A percentile compares a stretch with the other conserved stretches of the same genome.
These are phyloP conservation scores for Drosophila maculinotata DNA, from an alignment of 2,888 invertebrate genomes.

Conservation along the genomic window DNA sequence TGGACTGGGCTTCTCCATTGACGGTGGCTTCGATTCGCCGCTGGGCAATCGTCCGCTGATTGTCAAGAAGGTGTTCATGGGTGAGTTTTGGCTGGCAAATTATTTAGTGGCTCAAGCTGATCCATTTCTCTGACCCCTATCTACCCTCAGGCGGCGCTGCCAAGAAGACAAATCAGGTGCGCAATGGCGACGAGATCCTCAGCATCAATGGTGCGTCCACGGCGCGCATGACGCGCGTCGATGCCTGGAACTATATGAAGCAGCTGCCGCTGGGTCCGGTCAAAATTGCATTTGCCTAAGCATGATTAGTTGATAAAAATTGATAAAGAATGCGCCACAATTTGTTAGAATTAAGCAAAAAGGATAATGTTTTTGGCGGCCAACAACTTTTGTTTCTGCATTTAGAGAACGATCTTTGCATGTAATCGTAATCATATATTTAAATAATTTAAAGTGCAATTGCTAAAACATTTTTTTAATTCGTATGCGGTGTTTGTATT, in stretches of 20 bases:
- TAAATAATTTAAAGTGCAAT: slow-evolving; percentile 66
- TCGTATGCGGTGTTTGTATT: slow-evolving; percentile 35
- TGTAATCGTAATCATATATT: slow-evolving; percentile 53
- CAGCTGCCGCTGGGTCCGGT: slow-evolving; percentile 94
- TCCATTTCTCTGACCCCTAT: too few relatives aligned
- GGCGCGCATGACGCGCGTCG: slow-evolving; percentile 94
- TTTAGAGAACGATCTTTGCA: slow-evolving; percentile 59
- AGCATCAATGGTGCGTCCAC: slow-evolving; percentile 93
- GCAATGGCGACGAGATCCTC: slow-evolving; percentile 94
- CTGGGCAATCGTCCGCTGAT: slow-evolving; percentile 94
- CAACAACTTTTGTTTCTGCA: slow-evolving; percentile 74
- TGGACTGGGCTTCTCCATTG: slow-evolving; percentile 96
- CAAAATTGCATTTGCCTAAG: slow-evolving; percentile 84
- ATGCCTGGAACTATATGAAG: slow-evolving; percentile 97
- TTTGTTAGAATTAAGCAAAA: slow-evolving; percentile 60
- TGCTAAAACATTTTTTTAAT: slow-evolving; percentile 41
- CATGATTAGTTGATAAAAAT: slow-evolving; percentile 6
- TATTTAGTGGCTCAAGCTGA: too few relatives aligned
- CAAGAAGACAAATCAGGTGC: slow-evolving; percentile 93
- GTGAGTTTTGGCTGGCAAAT: slow-evolving; percentile 85
- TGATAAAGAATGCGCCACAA: slow-evolving; percentile 67
- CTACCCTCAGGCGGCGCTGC: slow-evolving; percentile 91
- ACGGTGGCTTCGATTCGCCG: slow-evolving; percentile 96
- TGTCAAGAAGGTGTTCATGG: slow-evolving; percentile 97
- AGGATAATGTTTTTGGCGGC: slow-evolving; percentile 18